Percentiles rank a stretch among this genome's conserved stretches.
Evolutionary conservation across 2,888 invertebrate genomes (phyloP).

Genomic region (Panzeria rudis): DNA sequence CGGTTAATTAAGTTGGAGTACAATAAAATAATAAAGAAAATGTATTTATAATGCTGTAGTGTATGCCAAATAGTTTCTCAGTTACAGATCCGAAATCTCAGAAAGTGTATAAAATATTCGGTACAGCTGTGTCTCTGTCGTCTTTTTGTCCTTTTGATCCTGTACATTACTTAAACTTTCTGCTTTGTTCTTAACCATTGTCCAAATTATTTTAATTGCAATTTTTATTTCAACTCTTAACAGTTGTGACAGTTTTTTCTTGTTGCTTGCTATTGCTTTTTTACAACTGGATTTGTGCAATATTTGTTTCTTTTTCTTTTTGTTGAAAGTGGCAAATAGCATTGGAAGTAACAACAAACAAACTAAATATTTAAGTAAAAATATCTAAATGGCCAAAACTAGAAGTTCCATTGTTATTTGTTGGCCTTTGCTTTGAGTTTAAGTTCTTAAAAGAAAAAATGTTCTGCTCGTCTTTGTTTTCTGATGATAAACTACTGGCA

Average conservation of each 20-base stretch:
- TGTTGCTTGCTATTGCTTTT: conserved; percentile 25
- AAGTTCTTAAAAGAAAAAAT: conserved; percentile 44
- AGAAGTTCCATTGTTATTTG: conserved; percentile 57
- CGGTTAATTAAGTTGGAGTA: neutral
- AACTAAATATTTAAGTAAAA: conserved; percentile 26
- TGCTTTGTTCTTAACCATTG: conserved; percentile 74
- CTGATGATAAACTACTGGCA: conserved; percentile 69
- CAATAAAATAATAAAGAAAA: neutral
- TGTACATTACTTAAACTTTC: conserved; percentile 16
- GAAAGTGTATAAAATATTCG: neutral
- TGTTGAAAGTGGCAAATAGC: conserved; percentile 12
- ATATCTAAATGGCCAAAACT: conserved; percentile 28
- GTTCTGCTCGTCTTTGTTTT: conserved; percentile 44
- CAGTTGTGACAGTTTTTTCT: conserved; percentile 65
- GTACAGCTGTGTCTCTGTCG: too few species aligned
- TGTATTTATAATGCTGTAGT: neutral
- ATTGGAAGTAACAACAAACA: conserved; percentile 28
- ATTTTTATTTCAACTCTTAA: conserved; percentile 65
- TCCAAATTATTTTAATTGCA: conserved; percentile 77
- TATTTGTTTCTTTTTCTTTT: neutral
- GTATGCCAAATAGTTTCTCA: neutral
- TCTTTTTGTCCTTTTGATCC: neutral
- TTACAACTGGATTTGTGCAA: neutral
- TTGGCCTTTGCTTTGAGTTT: conserved; percentile 65
- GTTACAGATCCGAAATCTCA: neutral